Conservation (phyloP, 2,113 vertebrate species). For the Dasyurus viverrinus region DNA sequence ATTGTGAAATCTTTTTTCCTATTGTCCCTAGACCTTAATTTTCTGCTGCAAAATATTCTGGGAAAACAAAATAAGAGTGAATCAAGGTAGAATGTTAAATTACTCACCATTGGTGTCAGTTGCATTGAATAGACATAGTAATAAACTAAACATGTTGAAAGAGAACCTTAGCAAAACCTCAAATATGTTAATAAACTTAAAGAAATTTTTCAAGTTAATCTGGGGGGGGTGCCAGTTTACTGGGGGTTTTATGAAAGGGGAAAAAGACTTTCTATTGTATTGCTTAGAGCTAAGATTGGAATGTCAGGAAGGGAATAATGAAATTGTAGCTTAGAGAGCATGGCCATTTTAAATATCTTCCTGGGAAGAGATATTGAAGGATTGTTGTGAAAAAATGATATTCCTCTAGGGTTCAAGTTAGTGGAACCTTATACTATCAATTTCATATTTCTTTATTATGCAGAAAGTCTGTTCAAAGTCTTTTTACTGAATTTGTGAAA, state of each 20-base stretch:
- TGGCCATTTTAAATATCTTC: neutral
- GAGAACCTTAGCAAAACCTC: neutral
- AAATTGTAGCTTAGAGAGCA: conserved; percentile 1
- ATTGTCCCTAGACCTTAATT: neutral
- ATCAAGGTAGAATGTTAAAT: conserved; percentile 12
- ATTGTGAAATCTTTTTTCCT: neutral
- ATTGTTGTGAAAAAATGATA: neutral
- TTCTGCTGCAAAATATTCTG: conserved; percentile 15
- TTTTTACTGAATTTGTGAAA: conserved; percentile 48
- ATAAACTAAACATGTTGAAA: neutral
- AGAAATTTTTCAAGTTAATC: neutral
- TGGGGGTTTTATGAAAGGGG: conserved; percentile 16
- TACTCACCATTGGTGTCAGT: neutral
- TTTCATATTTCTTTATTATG: conserved; percentile 24
- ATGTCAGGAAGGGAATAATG: conserved; percentile 9
- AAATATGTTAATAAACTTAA: neutral
- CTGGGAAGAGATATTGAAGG: neutral
- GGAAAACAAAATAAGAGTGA: conserved; percentile 17
- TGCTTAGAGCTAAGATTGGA: neutral
- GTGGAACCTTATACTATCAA: neutral
- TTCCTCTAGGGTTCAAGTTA: neutral
- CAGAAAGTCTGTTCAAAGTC: neutral
- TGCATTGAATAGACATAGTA: neutral
- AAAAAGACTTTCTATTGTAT: neutral
- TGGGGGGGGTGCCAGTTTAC: neutral